Conservation (phyloP, 2,888 invertebrate species). For the Volucella inflata region DNA sequence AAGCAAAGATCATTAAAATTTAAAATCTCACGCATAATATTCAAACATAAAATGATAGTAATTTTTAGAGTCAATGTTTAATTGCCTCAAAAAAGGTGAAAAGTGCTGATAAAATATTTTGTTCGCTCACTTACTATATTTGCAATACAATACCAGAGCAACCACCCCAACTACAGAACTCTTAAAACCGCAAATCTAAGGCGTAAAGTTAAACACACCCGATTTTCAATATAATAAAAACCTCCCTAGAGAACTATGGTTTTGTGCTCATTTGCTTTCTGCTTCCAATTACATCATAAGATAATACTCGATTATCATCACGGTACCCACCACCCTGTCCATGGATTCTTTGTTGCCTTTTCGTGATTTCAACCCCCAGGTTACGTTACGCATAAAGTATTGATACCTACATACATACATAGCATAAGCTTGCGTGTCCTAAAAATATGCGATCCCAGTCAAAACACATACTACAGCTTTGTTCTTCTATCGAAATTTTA, state of each 20-base stretch:
- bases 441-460: slow-evolving; percentile 21
- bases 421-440: slow-evolving; percentile 46
- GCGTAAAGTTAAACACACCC: slow-evolving; percentile 55
- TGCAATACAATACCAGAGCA: slow-evolving; percentile 19
- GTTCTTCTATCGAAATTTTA: slow-evolving; percentile 30
- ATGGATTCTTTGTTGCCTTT: slow-evolving; percentile 1
- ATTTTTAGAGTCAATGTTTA: too few species aligned
- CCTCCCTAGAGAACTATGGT: slow-evolving; percentile 49
- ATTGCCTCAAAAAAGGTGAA: not conserved
- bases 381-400: not conserved
- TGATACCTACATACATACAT: slow-evolving; percentile 40
- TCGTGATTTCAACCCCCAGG: slow-evolving; percentile 36
- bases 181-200: slow-evolving; percentile 45
- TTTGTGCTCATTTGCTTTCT: slow-evolving; percentile 61
- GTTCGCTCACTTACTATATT: not conserved
- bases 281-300: slow-evolving; percentile 48
- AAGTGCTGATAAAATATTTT: not conserved
- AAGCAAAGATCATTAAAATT: too few species aligned
- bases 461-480: slow-evolving; percentile 20
- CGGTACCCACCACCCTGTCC: slow-evolving; percentile 30
- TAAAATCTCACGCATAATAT: too few species aligned
- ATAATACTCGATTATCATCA: slow-evolving; percentile 62
- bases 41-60: too few species aligned
- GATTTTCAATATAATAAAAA: slow-evolving; percentile 26
- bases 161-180: slow-evolving; percentile 33